Evolutionary conservation across 2,797 vertebrate genomes (phyloP).

Genomic region (Otolemur crassicaudatus): DNA sequence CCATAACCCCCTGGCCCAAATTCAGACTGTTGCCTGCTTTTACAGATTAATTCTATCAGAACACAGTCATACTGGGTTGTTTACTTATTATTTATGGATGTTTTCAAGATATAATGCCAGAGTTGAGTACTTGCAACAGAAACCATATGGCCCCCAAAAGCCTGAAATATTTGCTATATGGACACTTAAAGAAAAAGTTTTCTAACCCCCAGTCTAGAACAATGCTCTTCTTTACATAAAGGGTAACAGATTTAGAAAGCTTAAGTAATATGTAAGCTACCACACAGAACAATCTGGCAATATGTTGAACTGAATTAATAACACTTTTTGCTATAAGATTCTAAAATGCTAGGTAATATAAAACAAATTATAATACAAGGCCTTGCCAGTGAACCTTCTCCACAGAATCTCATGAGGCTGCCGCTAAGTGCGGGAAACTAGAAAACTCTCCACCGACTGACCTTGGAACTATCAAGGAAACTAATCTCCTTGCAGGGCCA

Average conservation of each 20-base stretch:
- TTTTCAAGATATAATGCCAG: neutral
- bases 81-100: neutral
- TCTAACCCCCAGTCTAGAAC: neutral
- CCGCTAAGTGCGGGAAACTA: neutral
- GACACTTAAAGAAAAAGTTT: neutral
- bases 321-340: neutral
- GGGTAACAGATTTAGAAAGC: neutral
- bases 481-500: neutral
- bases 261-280: neutral
- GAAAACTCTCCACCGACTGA: neutral
- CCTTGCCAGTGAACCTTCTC: neutral
- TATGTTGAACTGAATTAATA: neutral
- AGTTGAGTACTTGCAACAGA: neutral
- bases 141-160: neutral
- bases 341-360: neutral
- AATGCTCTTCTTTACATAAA: neutral
- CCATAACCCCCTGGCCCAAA: neutral
- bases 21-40: neutral
- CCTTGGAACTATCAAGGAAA: neutral
- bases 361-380: neutral
- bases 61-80: neutral
- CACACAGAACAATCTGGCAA: neutral
- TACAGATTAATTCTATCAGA: neutral
- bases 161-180: neutral
- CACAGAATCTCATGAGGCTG: neutral